phyloP scores from a whole-genome alignment of 2,113 vertebrate genomes.

The Balaeniceps rex region DNA sequence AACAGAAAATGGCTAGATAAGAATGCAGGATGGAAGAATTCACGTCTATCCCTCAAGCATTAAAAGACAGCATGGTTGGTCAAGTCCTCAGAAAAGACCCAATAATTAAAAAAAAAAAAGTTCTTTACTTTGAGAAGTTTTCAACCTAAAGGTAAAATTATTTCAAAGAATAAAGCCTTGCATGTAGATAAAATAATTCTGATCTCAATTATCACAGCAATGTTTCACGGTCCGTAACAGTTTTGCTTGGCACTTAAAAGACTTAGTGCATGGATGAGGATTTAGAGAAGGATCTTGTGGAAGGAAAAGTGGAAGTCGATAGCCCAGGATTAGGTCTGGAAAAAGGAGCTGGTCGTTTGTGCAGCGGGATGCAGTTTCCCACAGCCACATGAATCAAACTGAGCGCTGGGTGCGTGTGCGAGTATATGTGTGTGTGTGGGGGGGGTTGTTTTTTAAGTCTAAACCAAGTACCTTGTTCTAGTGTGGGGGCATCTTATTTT shows the following conservation, averaged over 20 bases:
- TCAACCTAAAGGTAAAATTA: background rate
- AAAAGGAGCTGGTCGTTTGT: background rate
- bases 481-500: fast-evolving
- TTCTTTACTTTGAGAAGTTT: background rate
- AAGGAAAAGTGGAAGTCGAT: background rate
- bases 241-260: background rate
- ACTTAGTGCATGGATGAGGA: background rate
- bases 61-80: background rate
- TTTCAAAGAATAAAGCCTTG: background rate
- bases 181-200: background rate
- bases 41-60: background rate
- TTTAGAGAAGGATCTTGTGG: background rate
- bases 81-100: background rate
- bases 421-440: too few species aligned
- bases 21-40: background rate
- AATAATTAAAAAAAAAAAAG: background rate
- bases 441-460: background rate
- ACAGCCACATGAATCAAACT: background rate
- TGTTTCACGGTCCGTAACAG: background rate
- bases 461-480: background rate
- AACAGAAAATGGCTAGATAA: background rate
- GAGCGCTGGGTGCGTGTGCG: background rate
- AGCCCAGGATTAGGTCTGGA: background rate
- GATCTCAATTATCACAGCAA: background rate
- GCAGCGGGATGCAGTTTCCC: background rate